Percentiles rank a stretch among this genome's conserved stretches.
These are phyloP conservation scores for Helleia helle DNA, from an alignment of 2,888 invertebrate genomes.

Conservation along the genomic window DNA sequence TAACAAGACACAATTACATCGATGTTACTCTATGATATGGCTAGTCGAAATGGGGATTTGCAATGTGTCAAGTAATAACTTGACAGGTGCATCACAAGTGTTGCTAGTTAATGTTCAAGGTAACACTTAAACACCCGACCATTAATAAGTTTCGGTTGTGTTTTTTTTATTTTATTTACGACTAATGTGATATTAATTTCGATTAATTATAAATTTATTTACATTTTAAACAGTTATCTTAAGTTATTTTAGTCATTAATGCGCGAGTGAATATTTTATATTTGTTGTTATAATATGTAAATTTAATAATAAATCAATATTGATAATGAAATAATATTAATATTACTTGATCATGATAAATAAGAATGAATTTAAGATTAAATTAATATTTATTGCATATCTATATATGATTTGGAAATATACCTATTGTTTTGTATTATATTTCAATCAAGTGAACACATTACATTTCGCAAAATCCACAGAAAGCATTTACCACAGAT, in stretches of 20 bases:
- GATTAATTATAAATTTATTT: not conserved
- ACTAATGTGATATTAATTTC: slow-evolving; percentile 7
- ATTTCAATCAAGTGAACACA: too few relatives aligned
- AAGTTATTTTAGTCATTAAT: slow-evolving; percentile 4
- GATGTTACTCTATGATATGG: not conserved
- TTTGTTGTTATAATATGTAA: not conserved
- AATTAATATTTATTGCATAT: too few relatives aligned
- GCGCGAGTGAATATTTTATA: slow-evolving; percentile 1
- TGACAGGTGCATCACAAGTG: too few relatives aligned
- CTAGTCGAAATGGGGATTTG: not conserved
- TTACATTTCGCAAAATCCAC: too few relatives aligned
- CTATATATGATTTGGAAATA: too few relatives aligned
- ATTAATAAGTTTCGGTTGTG: not conserved
- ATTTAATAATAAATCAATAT: not conserved
- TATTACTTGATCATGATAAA: too few relatives aligned
- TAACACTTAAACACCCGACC: not conserved
- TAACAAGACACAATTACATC: slow-evolving; percentile 3
- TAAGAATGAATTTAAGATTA: too few relatives aligned
- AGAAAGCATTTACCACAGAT: too few relatives aligned
- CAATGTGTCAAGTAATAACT: not conserved
- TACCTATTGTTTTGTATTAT: too few relatives aligned
- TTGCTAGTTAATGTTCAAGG: not conserved
- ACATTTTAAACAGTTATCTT: not conserved
- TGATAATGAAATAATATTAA: too few relatives aligned
- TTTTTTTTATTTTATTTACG: not conserved